These are phyloP conservation scores for Cyrtodaria siliqua DNA, from an alignment of 2,888 invertebrate species.

Conservation along the genomic window DNA sequence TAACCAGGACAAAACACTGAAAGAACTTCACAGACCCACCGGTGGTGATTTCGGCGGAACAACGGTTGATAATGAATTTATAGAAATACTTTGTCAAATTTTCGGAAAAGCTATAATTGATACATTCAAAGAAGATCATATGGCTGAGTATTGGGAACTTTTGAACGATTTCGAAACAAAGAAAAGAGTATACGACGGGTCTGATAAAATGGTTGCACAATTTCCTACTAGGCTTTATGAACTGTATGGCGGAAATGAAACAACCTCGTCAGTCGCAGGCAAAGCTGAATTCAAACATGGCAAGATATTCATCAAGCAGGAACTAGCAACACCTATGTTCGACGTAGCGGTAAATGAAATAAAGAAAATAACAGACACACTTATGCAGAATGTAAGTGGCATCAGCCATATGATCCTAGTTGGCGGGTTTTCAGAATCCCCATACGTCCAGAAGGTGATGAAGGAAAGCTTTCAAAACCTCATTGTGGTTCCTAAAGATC, in stretches of 20 bases:
- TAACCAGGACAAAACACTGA: constrained; percentile 28
- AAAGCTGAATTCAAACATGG: constrained; percentile 33
- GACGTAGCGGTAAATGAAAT: constrained; percentile 26
- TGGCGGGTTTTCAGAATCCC: constrained; percentile 49
- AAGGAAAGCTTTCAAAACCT: constrained; percentile 14
- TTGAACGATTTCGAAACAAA: constrained; percentile 41
- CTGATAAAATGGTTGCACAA: constrained; percentile 17
- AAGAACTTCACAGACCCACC: constrained; percentile 43
- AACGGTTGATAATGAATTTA: constrained; percentile 43
- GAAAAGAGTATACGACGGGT: constrained; percentile 40
- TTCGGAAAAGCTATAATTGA: constrained; percentile 25
- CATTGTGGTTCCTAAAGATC: constrained; percentile 37
- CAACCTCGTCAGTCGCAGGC: neutral
- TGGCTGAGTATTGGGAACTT: constrained; percentile 50
- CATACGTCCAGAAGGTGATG: constrained; percentile 11
- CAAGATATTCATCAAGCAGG: constrained; percentile 23
- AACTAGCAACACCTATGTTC: constrained; percentile 25
- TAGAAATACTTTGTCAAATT: constrained; percentile 9
- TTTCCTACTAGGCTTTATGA: constrained; percentile 30
- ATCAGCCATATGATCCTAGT: constrained; percentile 33
- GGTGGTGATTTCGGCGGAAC: constrained; percentile 57
- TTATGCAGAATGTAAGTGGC: constrained; percentile 4
- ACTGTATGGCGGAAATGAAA: constrained; percentile 3
- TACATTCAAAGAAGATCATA: constrained; percentile 20
- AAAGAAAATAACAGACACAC: neutral